Conservation (phyloP, 1,140 invertebrate genomes). For the Hyphantria cunea region DNA sequence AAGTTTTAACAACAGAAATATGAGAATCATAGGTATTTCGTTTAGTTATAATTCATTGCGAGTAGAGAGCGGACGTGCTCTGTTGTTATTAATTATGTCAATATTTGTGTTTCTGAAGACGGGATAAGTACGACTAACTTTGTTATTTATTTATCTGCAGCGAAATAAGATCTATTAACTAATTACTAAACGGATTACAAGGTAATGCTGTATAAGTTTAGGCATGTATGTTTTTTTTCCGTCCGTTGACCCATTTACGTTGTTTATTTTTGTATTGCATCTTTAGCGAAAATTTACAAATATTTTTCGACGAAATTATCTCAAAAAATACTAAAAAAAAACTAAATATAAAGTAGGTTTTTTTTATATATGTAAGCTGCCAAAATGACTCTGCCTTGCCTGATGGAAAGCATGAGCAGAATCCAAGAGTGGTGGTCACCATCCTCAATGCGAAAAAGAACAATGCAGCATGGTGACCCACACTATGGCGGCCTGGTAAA, state of each 20-base stretch:
- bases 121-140: conserved; percentile 49
- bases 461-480: no score
- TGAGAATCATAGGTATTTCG: conserved; percentile 20
- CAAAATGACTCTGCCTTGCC: no score
- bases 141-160: conserved; percentile 46
- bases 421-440: no score
- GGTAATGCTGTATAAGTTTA: background rate
- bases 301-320: no score
- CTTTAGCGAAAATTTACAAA: background rate
- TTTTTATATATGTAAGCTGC: no score
- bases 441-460: no score
- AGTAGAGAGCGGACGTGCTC: conserved; percentile 45
- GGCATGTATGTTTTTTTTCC: background rate
- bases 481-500: no score
- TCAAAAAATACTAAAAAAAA: no score
- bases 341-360: no score
- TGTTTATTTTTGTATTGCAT: background rate
- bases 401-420: no score
- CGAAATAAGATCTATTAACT: conserved; percentile 44
- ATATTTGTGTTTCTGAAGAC: conserved; percentile 55
- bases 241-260: background rate
- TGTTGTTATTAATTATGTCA: conserved; percentile 56
- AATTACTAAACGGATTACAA: conserved; percentile 40
- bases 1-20: conserved; percentile 9
- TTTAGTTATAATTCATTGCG: conserved; percentile 45